Conservation (phyloP, 2,797 vertebrate species). For the Euphonia xanthogaster region DNA sequence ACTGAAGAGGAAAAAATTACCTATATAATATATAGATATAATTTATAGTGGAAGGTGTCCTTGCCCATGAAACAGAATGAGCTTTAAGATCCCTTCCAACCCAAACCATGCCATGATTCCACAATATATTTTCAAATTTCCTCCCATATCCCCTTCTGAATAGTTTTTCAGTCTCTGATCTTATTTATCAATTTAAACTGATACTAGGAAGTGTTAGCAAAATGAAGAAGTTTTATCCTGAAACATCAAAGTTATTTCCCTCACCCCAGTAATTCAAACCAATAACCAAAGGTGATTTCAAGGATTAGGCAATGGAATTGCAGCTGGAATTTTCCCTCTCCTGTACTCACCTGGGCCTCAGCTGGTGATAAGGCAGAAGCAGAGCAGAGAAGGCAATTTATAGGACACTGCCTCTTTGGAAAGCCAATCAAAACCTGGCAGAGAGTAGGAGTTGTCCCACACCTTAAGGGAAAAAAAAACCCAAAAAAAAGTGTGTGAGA, state of each 20-base stretch:
- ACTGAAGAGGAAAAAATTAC: not conserved
- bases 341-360: conserved; percentile 48
- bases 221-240: not conserved
- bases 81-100: not conserved
- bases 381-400: conserved; percentile 28
- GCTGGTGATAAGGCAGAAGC: not conserved
- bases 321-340: not conserved
- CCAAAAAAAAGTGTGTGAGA: rapidly evolving
- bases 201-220: not conserved
- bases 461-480: not conserved
- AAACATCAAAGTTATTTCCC: not conserved
- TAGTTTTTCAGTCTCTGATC: not conserved
- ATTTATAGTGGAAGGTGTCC: not conserved
- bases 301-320: not conserved
- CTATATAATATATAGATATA: not conserved
- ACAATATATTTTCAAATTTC: not conserved
- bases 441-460: conserved; percentile 65
- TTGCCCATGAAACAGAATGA: not conserved
- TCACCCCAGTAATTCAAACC: not conserved
- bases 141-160: not conserved
- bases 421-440: conserved; percentile 57
- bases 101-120: not conserved
- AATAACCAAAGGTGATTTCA: not conserved
- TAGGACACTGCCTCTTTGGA: conserved; percentile 68
- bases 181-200: not conserved